Base-by-base conservation (phyloP, 1,140 invertebrate genomes). In the Potamilus streckersoni region DNA sequence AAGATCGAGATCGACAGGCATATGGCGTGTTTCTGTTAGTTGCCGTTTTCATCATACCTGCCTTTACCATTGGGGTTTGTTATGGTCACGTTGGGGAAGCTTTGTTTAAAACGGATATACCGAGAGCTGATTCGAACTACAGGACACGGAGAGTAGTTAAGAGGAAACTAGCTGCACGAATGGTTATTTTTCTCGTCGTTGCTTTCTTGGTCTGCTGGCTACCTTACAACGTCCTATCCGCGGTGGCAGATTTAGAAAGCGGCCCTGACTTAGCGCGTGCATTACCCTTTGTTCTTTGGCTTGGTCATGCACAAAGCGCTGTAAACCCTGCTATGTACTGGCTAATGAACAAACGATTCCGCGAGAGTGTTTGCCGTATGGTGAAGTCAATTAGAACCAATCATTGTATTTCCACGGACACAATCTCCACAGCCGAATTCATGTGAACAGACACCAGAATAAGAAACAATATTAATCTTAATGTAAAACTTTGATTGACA, bases 171-270 rank as follows among this genome's bases (percentile, higher is more conserved):
- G 96, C 97, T 4, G 98, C 96, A 2, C 92, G 96, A 71, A 95
- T 98, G 93, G 95, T 98, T 16, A 93, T 97, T 58, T 94, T 96
- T 19, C 95, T 98, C 15, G 95, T 98, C 1, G 93, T 96, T 31
- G 95, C 96, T 20, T 98, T 98, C 89, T 96, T 96, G n/a, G 92
- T 96, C 64, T 97, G 96, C 90, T 98, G 97, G 97, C 93, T 95
- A 83, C 97, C 97, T 4, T 94, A 95, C 88, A 94, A 94, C 84
- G 92, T 94, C 2, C 88, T 94, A 3, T 92, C 92, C 68, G 89
- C 94, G 15, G 81, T 94, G 12, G 82, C 93, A 4, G 94, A 95
- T 82, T 87, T 93, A 2, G 89, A 90, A 17, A 87, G 90, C n/a
- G 87, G 83, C 20, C 69, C 63, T 20, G 38, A 67, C 17, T 79